These are phyloP conservation scores for Lithophane ornitopus DNA, from an alignment of 2,888 invertebrate species.

Conservation along the genomic window DNA sequence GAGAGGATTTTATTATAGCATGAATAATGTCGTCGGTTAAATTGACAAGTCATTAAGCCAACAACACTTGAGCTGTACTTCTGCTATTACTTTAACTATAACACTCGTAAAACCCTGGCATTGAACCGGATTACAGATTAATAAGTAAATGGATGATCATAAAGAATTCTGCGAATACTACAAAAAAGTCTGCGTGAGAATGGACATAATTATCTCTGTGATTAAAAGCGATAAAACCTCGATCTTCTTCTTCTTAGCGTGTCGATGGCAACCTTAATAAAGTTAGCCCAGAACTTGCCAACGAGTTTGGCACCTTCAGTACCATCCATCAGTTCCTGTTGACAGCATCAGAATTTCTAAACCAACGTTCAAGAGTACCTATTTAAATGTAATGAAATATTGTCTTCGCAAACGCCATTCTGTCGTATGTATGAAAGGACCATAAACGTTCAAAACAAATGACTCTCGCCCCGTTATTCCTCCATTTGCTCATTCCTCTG, in stretches of 20 bases:
- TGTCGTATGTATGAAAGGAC: background rate
- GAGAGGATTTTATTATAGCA: constrained; percentile 6
- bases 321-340: background rate
- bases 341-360: background rate
- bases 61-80: constrained; percentile 30
- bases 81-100: constrained; percentile 41
- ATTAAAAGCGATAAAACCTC: too few species aligned
- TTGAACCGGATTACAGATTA: constrained; percentile 13
- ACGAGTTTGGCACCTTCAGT: too few species aligned
- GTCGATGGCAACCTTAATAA: too few species aligned
- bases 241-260: too few species aligned
- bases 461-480: background rate
- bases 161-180: too few species aligned
- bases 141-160: constrained; percentile 16
- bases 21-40: constrained; percentile 38
- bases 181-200: too few species aligned
- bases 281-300: too few species aligned
- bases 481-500: constrained; percentile 41
- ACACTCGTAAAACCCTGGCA: constrained; percentile 35
- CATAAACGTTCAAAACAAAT: constrained; percentile 9
- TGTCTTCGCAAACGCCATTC: background rate
- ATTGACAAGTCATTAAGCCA: constrained; percentile 55
- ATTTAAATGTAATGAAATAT: background rate
- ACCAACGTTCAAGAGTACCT: too few species aligned
- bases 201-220: too few species aligned